Percentiles rank a stretch among this genome's conserved stretches.
phyloP scores from a whole-genome alignment of 2,888 invertebrate genomes.

The Eristalis intricaria region DNA sequence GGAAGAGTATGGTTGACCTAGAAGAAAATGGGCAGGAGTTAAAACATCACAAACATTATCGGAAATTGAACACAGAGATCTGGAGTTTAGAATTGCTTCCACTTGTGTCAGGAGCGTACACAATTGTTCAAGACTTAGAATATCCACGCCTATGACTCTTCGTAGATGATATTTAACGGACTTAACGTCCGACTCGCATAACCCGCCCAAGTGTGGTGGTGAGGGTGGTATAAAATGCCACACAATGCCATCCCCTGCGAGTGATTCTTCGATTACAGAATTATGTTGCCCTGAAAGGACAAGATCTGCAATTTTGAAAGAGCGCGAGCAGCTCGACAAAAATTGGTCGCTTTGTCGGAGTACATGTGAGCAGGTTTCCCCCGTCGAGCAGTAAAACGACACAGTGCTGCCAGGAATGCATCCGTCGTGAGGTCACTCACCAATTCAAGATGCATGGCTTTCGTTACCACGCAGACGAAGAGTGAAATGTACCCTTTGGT shows the following conservation, averaged over 20 bases:
- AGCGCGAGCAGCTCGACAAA: constrained; percentile 24
- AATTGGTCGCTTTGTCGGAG: too few relatives aligned
- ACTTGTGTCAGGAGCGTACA: constrained; percentile 23
- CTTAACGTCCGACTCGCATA: constrained; percentile 55
- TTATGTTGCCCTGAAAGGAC: too few relatives aligned
- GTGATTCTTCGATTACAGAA: too few relatives aligned
- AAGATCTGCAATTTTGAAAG: too few relatives aligned
- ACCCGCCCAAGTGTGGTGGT: constrained; percentile 56
- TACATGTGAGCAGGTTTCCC: constrained; percentile 50
- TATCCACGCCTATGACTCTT: neutral
- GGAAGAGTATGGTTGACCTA: too few relatives aligned
- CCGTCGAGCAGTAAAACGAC: constrained; percentile 41
- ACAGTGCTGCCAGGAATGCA: constrained; percentile 29
- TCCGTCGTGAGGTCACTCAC: constrained; percentile 56
- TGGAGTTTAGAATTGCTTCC: constrained; percentile 31
- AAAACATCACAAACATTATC: too few relatives aligned
- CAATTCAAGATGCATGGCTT: constrained; percentile 43
- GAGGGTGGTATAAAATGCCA: constrained; percentile 64
- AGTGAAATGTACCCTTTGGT: constrained; percentile 45
- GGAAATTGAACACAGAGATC: constrained; percentile 17
- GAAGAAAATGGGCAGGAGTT: too few relatives aligned
- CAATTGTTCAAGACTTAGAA: constrained; percentile 17
- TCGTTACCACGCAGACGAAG: constrained; percentile 44
- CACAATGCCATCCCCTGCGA: constrained; percentile 41
- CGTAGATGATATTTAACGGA: too few relatives aligned